Evolutionary conservation across 2,888 invertebrate species (phyloP), one percentile per base, ranked within the genome.

Genomic region (Rotaria magnacalcarata): DNA sequence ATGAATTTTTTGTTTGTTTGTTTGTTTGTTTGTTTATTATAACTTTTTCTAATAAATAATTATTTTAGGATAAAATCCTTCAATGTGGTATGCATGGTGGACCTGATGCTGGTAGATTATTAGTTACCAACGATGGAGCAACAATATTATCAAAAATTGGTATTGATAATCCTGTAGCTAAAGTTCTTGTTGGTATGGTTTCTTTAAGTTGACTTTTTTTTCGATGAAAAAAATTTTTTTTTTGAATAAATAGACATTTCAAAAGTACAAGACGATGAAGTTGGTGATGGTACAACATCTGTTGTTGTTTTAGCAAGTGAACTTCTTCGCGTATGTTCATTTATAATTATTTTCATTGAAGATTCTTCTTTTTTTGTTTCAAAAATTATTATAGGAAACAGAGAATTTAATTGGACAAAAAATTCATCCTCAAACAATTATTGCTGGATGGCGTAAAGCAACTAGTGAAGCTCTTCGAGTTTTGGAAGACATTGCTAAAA

Each of bases 271-370:
- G 99, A 99, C 92, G 96, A 96, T 90, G 99, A 99, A 93, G 98
- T 99, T 87, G 99, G 99, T 84, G 99, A 99, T 93, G 99, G 99
- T 24, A 99, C 99, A n/a, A 99, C 99, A 74, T 98, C 98, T 0
- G 99, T 99, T 0, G 96, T 97, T 86, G 98, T 97, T 94, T 88
- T 91, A 92, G 98, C 98, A 88, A 94, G 97, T 85, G 98, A 99
- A 92, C 92, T 99, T 85, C 92, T 99, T 41, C 94, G 95, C 89
- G 91, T 91, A 88, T 87, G 87, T 47, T 80, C 2, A 34, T 34
- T 34, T 34, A 34, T 34, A 34, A 34, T 34, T 34, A 34, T 34
- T 34, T 34, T 34, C 34, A 34, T 34, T 34, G 34, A 54, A 19
- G 21, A 54, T 86, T 86, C 16, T 43, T 56, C 16, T 84, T 10